phyloP scores from a whole-genome alignment of 2,888 invertebrate species.

The Tetranychus truncatus region DNA sequence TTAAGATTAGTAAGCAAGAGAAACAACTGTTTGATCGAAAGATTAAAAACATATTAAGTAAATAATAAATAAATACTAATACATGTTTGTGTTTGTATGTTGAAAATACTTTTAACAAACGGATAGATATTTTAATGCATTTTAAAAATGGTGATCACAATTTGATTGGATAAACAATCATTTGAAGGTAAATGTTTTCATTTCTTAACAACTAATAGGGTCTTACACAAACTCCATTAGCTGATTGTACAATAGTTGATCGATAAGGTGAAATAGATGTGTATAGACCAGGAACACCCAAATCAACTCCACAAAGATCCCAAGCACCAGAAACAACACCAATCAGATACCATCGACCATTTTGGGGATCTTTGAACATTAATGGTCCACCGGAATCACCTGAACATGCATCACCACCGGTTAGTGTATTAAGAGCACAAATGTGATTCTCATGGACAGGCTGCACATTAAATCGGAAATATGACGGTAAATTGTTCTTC shows the following conservation, averaged over 20 bases:
- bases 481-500: background rate
- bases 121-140: too few species aligned
- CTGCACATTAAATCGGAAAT: background rate
- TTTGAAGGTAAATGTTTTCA: background rate
- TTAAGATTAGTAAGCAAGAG: too few species aligned
- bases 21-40: too few species aligned
- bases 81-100: too few species aligned
- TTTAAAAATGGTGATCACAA: too few species aligned
- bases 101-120: too few species aligned
- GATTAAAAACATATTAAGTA: too few species aligned
- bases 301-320: background rate
- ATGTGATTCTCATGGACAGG: background rate
- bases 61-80: too few species aligned
- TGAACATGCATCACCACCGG: constrained; percentile 8
- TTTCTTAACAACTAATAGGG: background rate
- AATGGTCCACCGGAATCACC: constrained; percentile 10
- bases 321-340: constrained; percentile 9
- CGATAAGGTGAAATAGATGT: background rate
- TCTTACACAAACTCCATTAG: background rate
- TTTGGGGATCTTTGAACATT: background rate
- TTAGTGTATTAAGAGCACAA: constrained; percentile 5
- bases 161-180: too few species aligned
- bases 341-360: background rate
- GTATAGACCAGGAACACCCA: constrained; percentile 2
- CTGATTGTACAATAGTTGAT: background rate